Conservation (phyloP, 2,888 invertebrate species). For the Ctenicera cuprea region DNA sequence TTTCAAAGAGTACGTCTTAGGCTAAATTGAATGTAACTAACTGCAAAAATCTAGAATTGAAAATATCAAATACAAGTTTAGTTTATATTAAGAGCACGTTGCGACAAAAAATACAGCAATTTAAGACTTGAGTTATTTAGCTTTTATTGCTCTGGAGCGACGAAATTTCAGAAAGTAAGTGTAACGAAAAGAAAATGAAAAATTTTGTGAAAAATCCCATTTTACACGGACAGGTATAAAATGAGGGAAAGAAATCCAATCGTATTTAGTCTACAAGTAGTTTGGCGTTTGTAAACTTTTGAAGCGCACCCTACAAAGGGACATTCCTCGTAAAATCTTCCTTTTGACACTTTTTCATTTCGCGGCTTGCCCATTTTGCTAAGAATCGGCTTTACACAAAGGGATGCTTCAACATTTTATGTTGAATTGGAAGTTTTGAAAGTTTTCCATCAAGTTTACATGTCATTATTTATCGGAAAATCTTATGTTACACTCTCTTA, state of each 20-base stretch:
- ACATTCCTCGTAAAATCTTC: conserved; percentile 35
- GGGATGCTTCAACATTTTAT: conserved; percentile 24
- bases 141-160: conserved; percentile 3
- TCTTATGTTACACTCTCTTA: too few relatives aligned
- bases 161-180: conserved; percentile 14
- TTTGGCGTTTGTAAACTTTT: conserved; percentile 15
- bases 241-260: conserved; percentile 33
- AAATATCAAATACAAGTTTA: too few relatives aligned
- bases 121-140: conserved; percentile 6
- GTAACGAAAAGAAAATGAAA: conserved; percentile 35
- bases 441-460: conserved; percentile 24
- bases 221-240: conserved; percentile 19
- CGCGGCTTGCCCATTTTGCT: conserved; percentile 34
- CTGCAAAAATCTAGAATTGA: too few relatives aligned
- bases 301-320: conserved; percentile 12
- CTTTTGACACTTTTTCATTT: conserved; percentile 39
- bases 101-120: conserved; percentile 5
- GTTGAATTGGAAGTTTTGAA: conserved; percentile 27
- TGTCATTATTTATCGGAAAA: conserved; percentile 5
- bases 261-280: conserved; percentile 24
- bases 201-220: conserved; percentile 25
- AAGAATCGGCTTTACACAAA: conserved; percentile 32
- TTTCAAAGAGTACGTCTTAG: too few relatives aligned
- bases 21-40: too few relatives aligned
- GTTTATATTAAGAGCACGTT: too few relatives aligned